phyloP scores from a whole-genome alignment of 2,797 vertebrate species.

The Cyprinodon diabolis region DNA sequence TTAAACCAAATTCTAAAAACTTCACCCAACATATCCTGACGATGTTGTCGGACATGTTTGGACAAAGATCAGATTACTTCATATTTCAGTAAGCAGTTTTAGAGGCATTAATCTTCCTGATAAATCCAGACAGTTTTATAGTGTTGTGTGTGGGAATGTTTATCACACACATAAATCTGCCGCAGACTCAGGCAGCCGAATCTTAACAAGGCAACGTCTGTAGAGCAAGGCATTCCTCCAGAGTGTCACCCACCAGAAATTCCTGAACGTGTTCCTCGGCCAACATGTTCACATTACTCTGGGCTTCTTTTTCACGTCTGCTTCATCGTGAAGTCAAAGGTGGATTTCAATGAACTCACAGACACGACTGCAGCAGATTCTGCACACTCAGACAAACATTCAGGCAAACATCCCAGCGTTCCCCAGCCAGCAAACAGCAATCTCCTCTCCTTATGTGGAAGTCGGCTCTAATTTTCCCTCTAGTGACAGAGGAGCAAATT shows the following conservation, averaged over 20 bases:
- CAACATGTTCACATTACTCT: too few species aligned
- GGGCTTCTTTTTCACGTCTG: background rate
- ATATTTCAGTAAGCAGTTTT: conserved; percentile 71
- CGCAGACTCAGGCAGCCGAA: conserved; percentile 57
- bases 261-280: conserved; percentile 22
- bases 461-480: background rate
- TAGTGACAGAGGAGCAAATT: too few species aligned
- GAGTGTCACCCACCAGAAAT: conserved; percentile 42
- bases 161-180: conserved; percentile 58
- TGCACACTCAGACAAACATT: background rate
- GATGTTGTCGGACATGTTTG: conserved; percentile 62
- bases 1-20: conserved; percentile 12
- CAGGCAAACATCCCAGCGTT: background rate
- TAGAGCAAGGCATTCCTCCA: conserved; percentile 51
- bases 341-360: background rate
- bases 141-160: conserved; percentile 58
- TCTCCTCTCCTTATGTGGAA: background rate
- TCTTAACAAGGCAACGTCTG: conserved; percentile 54
- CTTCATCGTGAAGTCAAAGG: background rate
- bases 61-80: conserved; percentile 70
- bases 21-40: background rate
- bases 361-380: background rate
- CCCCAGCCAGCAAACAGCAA: background rate
- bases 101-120: conserved; percentile 74
- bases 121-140: conserved; percentile 77